A percentile compares a stretch with the other conserved stretches of the same genome.
Evolutionary conservation across 2,113 vertebrate species (phyloP).

Genomic region (Pungitius pungitius): DNA sequence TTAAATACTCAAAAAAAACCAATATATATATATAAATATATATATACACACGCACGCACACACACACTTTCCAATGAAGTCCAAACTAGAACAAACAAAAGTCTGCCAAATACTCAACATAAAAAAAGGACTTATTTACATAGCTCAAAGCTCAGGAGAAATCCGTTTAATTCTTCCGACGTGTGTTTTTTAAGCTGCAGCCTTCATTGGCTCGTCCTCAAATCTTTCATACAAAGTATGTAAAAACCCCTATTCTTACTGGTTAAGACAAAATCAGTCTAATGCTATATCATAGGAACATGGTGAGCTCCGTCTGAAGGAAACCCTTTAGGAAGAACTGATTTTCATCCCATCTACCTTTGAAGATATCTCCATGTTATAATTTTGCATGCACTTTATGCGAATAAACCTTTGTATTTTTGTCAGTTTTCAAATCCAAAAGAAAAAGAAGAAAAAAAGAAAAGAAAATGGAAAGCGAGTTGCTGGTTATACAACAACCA

Average conservation of each 20-base stretch:
- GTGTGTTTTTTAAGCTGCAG: conserved; percentile 60
- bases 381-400: conserved; percentile 83
- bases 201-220: conserved; percentile 62
- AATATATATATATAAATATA: conserved; percentile 31
- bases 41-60: conserved; percentile 13
- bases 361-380: conserved; percentile 75
- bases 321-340: conserved; percentile 96
- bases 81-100: conserved; percentile 70
- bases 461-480: conserved; percentile 85
- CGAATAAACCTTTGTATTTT: conserved; percentile 78
- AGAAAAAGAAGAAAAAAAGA: conserved; percentile 19
- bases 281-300: conserved; percentile 92
- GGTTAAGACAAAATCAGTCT: conserved; percentile 90
- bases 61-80: conserved; percentile 86
- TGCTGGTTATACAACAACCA: conserved; percentile 83
- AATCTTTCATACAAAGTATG: conserved; percentile 74
- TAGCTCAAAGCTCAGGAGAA: conserved; percentile 93
- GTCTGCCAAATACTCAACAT: conserved; percentile 77
- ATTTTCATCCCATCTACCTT: conserved; percentile 87
- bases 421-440: conserved; percentile 72
- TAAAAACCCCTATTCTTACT: conserved; percentile 83
- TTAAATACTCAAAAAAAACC: conserved; percentile 83
- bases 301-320: conserved; percentile 92
- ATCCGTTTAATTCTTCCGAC: conserved; percentile 83
- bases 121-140: conserved; percentile 95